Conservation (phyloP, 2,113 vertebrate species). For the Galbula dea region DNA sequence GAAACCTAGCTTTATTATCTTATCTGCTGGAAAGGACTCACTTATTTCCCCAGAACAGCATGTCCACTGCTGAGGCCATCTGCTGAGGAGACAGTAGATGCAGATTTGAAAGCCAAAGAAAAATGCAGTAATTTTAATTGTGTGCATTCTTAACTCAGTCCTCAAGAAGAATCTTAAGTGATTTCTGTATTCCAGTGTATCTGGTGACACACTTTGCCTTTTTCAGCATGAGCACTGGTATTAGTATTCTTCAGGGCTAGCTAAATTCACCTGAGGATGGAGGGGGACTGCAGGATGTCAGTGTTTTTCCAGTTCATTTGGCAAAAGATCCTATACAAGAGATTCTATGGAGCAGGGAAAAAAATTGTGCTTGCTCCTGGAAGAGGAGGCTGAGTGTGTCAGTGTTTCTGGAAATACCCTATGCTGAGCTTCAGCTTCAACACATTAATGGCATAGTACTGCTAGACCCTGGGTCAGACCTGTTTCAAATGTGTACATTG, state of each 20-base stretch:
- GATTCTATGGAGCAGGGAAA: neutral
- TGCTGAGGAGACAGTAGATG: neutral
- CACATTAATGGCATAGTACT: neutral
- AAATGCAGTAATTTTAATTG: neutral
- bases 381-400: neutral
- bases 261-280: neutral
- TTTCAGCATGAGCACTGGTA: neutral
- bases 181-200: neutral
- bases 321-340: neutral
- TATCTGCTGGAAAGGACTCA: neutral
- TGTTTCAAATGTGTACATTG: neutral
- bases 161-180: neutral
- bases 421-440: neutral
- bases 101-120: constrained; percentile 36
- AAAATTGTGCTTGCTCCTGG: neutral
- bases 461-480: neutral
- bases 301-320: neutral
- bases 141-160: neutral
- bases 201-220: neutral
- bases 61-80: neutral
- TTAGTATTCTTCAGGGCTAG: neutral
- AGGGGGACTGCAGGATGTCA: neutral
- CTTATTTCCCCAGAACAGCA: neutral
- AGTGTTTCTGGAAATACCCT: neutral
- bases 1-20: neutral